Conservation (phyloP, 2,797 vertebrate species). For the Sebastiscus tertius region DNA sequence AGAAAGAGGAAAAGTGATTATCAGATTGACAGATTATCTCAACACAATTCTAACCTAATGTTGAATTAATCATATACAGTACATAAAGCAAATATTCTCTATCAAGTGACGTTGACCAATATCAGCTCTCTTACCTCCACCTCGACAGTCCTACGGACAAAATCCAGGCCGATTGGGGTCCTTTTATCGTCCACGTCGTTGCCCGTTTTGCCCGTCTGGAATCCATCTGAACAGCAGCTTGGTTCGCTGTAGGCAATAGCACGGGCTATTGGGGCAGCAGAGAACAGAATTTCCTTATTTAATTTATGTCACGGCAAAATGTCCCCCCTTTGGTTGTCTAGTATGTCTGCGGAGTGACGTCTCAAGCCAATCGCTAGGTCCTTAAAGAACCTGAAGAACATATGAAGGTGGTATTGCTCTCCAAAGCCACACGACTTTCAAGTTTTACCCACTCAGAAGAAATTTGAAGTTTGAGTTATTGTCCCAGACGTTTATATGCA, state of each 20-base stretch:
- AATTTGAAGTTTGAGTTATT: neutral
- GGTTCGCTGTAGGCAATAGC: slow-evolving; percentile 89
- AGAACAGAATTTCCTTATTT: slow-evolving; percentile 7
- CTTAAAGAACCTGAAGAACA: too few species aligned
- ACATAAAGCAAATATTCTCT: neutral
- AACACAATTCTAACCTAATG: neutral
- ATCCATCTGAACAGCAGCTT: slow-evolving; percentile 86
- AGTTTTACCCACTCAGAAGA: too few species aligned
- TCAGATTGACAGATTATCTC: neutral
- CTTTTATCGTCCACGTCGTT: slow-evolving; percentile 84
- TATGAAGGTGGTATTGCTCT: too few species aligned
- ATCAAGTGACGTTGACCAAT: neutral
- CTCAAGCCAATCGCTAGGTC: neutral
- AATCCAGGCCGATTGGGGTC: slow-evolving; percentile 83
- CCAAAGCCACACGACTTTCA: too few species aligned
- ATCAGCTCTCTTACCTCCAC: slow-evolving; percentile 85
- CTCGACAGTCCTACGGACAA: slow-evolving; percentile 86
- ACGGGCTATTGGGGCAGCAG: slow-evolving; percentile 79
- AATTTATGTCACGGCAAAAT: neutral
- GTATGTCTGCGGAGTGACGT: neutral
- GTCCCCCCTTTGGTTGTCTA: neutral
- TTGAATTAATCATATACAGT: neutral
- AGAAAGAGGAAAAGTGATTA: neutral
- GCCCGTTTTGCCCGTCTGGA: slow-evolving; percentile 76
- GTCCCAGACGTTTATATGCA: neutral